These are phyloP conservation scores for Marmota flaviventris DNA, from an alignment of 2,113 vertebrate genomes.

Conservation along the genomic window DNA sequence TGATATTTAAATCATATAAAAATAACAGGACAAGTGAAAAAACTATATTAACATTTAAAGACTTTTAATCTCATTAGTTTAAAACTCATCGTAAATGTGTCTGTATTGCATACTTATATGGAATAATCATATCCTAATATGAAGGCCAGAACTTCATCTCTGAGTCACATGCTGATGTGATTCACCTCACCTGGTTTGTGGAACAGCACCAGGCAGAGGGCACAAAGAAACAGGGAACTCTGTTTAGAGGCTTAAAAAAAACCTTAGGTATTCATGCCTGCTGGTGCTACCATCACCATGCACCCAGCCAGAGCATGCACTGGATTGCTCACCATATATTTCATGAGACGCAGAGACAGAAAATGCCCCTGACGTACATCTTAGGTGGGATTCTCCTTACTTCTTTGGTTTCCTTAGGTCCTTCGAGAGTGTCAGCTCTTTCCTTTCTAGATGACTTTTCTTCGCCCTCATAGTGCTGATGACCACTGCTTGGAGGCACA, in stretches of 20 bases:
- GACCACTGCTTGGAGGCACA: background rate
- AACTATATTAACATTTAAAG: background rate
- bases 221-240: background rate
- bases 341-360: background rate
- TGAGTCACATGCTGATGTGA: background rate
- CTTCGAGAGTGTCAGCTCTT: background rate
- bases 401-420: background rate
- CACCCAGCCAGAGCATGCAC: background rate
- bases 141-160: background rate
- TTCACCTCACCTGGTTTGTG: background rate
- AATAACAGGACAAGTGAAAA: background rate
- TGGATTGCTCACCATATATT: background rate
- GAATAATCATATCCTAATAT: background rate
- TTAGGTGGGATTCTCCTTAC: too few species aligned
- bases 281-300: background rate
- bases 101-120: background rate
- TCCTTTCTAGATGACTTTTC: background rate
- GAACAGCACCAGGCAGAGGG: background rate
- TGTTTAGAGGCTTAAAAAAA: background rate
- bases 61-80: background rate
- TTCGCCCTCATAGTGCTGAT: background rate
- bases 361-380: background rate
- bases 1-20: background rate
- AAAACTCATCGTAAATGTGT: background rate
- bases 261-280: background rate